phyloP scores from a whole-genome alignment of 2,113 vertebrate species.

The Otolemur garnettii region DNA sequence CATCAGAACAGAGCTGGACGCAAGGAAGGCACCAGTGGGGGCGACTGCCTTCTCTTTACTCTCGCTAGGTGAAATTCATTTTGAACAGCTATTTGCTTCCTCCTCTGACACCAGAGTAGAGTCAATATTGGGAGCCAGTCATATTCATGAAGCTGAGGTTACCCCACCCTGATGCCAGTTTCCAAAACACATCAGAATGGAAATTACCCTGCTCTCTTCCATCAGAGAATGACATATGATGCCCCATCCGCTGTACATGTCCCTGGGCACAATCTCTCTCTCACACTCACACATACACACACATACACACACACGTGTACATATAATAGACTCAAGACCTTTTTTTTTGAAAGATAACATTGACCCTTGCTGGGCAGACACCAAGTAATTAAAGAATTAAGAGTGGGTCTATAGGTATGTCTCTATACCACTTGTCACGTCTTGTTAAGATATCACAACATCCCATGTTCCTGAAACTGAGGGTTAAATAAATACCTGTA shows the following conservation, averaged over 20 bases:
- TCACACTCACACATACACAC: fast-evolving
- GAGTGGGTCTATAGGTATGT: fast-evolving
- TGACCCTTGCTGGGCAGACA: not conserved
- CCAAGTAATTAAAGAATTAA: not conserved
- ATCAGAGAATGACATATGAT: too few relatives aligned
- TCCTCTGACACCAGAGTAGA: not conserved
- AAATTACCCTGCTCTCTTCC: not conserved
- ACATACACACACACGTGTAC: not conserved
- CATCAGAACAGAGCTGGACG: not conserved
- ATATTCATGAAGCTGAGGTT: not conserved
- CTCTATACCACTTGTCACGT: not conserved
- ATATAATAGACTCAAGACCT: not conserved
- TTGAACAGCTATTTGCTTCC: not conserved
- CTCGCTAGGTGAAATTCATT: not conserved
- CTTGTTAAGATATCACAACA: not conserved
- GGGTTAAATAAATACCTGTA: too few relatives aligned
- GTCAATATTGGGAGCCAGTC: not conserved
- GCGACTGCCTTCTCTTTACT: not conserved
- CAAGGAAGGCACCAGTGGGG: too few relatives aligned
- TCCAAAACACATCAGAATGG: not conserved
- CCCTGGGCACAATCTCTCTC: not conserved
- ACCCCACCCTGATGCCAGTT: not conserved
- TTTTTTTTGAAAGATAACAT: not conserved
- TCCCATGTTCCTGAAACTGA: not conserved
- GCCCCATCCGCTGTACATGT: not conserved